Conservation (phyloP, 2,888 invertebrate species). For the Osmoderma eremita region DNA sequence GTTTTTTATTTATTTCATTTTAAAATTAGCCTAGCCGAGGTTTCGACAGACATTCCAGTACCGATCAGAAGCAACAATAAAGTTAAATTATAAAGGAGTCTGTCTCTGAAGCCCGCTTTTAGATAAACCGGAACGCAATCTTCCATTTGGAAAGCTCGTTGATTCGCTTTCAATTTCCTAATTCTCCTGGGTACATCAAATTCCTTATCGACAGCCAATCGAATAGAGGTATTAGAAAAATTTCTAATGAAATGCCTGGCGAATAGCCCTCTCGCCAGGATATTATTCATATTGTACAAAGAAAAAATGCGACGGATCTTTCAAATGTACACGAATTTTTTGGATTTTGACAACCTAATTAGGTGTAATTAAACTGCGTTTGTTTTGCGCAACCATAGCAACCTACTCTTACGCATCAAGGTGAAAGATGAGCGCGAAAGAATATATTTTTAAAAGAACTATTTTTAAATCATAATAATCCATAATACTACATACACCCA, state of each 20-base stretch:
- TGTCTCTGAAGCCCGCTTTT: conserved; percentile 39
- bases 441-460: too few relatives aligned
- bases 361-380: too few relatives aligned
- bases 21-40: conserved; percentile 4
- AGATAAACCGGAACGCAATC: conserved; percentile 39
- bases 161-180: conserved; percentile 27
- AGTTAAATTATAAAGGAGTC: conserved; percentile 34
- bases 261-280: not conserved
- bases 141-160: conserved; percentile 38
- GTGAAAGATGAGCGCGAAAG: too few relatives aligned
- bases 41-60: conserved; percentile 34
- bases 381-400: too few relatives aligned
- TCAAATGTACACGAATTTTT: too few relatives aligned
- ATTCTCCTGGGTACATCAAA: conserved; percentile 26
- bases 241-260: not conserved
- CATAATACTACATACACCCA: too few relatives aligned
- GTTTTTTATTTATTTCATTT: conserved; percentile 2
- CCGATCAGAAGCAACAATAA: conserved; percentile 24
- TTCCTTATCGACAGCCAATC: not conserved
- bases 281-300: too few relatives aligned
- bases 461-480: too few relatives aligned
- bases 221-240: conserved; percentile 1
- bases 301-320: too few relatives aligned
- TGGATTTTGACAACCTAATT: too few relatives aligned
- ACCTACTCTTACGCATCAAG: too few relatives aligned